These are phyloP conservation scores for Onychostoma macrolepis DNA, from an alignment of 2,113 vertebrate species.

Conservation along the genomic window DNA sequence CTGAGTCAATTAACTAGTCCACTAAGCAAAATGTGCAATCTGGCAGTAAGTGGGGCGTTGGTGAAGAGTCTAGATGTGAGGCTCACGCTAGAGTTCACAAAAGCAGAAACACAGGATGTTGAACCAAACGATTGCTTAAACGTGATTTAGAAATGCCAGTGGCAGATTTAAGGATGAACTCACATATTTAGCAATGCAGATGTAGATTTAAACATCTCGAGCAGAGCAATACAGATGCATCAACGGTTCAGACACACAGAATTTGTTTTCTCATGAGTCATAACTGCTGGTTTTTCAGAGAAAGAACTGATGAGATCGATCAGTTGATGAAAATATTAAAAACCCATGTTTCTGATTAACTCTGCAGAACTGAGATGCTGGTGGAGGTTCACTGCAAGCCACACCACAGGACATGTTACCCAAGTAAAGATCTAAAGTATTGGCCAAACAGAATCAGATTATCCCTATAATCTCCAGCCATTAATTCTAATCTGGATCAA, in stretches of 20 bases:
- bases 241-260: not conserved
- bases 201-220: not conserved
- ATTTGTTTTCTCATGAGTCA: not conserved
- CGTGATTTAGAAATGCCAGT: not conserved
- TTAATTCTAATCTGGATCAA: not conserved
- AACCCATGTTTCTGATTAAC: slow-evolving; percentile 3
- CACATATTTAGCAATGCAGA: not conserved
- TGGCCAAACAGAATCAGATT: not conserved
- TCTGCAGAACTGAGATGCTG: not conserved
- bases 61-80: not conserved
- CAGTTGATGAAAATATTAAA: slow-evolving; percentile 11
- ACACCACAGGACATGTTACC: not conserved
- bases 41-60: not conserved
- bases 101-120: slow-evolving; percentile 13
- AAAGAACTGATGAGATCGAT: not conserved
- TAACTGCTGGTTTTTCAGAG: not conserved
- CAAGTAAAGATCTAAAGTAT: not conserved
- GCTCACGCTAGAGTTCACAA: not conserved
- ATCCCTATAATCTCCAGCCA: not conserved
- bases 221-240: not conserved
- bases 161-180: not conserved
- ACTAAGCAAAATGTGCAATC: slow-evolving; percentile 26
- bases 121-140: not conserved
- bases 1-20: slow-evolving; percentile 57
- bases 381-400: not conserved